Percentiles rank a stretch among this genome's conserved stretches.
Evolutionary conservation across 2,113 vertebrate species (phyloP).

Genomic region (Erpornis zantholeuca): DNA sequence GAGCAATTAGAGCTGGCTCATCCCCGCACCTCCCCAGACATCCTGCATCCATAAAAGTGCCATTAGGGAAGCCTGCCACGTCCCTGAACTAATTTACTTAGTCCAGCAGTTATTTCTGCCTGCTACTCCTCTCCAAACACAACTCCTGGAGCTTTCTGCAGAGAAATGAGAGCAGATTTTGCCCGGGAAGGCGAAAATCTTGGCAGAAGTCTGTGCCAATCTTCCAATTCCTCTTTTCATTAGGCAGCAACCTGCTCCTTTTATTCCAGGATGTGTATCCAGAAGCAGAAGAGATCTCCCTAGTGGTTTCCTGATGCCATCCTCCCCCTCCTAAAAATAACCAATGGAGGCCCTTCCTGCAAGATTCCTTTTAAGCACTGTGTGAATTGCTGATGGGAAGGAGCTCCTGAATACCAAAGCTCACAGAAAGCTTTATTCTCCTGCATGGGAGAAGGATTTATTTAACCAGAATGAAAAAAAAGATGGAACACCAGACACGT

Average conservation of each 20-base stretch:
- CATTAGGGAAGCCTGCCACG: neutral
- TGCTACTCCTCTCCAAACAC: neutral
- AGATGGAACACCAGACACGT: neutral
- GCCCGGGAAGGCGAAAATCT: neutral
- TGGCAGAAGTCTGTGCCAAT: neutral
- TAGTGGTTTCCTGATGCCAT: neutral
- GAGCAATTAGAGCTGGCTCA: neutral
- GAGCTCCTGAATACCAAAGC: neutral
- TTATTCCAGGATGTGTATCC: neutral
- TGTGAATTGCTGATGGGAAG: neutral
- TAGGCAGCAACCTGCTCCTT: neutral
- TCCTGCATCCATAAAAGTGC: neutral
- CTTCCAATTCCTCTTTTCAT: conserved; percentile 2
- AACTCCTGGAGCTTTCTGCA: neutral
- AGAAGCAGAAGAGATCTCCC: neutral
- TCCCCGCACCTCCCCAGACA: neutral
- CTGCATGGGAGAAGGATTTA: neutral
- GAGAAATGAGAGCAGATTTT: neutral
- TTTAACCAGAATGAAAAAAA: neutral
- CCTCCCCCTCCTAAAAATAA: neutral
- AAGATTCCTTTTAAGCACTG: neutral
- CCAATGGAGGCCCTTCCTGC: neutral
- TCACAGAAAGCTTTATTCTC: neutral
- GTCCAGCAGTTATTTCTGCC: neutral
- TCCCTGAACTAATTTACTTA: neutral